Conservation (phyloP, 1,140 invertebrate genomes). For the Bemisia tabaci region DNA sequence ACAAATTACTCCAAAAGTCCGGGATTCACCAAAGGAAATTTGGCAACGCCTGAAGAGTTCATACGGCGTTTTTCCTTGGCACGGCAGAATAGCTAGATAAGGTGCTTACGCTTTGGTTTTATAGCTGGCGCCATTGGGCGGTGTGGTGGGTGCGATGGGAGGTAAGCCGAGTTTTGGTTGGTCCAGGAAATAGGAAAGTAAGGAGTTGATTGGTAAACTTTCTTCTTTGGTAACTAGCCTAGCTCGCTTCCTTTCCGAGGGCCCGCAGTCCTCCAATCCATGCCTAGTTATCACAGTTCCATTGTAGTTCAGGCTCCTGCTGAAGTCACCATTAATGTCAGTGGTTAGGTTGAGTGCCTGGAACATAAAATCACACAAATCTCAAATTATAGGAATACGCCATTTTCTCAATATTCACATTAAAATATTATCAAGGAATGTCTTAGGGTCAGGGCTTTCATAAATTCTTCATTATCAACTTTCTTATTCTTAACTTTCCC, state of each 20-base stretch:
- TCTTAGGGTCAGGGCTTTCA: no score
- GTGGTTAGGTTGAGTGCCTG: no score
- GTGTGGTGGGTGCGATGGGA: not conserved
- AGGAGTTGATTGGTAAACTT: not conserved
- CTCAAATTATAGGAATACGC: no score
- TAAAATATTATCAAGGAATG: no score
- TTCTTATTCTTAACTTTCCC: no score
- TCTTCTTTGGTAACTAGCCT: not conserved
- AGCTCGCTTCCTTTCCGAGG: not conserved
- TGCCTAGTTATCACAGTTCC: not conserved
- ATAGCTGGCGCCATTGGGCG: not conserved
- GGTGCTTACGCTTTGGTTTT: not conserved
- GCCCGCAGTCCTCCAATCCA: not conserved
- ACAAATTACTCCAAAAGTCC: no score
- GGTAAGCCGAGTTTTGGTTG: not conserved
- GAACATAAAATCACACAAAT: not conserved
- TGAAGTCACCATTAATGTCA: not conserved
- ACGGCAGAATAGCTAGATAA: no score
- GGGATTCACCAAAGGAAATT: no score
- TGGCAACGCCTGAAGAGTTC: no score
- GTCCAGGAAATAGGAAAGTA: not conserved
- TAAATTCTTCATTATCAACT: no score
- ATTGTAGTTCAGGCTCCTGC: not conserved
- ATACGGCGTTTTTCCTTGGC: no score
- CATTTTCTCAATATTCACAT: no score